Base-by-base conservation (phyloP, 2,888 invertebrate species). In the Acanthopleura granulata region DNA sequence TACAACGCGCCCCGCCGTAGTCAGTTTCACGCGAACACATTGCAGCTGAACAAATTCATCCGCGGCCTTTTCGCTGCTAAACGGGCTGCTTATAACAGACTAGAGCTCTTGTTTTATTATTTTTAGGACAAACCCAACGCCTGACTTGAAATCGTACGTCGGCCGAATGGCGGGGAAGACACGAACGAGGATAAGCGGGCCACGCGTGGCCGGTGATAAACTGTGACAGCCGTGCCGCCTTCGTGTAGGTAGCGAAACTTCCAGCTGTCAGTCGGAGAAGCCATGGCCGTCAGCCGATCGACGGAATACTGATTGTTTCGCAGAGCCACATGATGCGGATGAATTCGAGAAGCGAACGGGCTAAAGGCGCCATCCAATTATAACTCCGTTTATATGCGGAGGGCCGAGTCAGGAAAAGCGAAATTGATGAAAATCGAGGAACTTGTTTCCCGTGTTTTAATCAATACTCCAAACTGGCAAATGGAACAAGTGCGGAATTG, bases 381-480 rank as follows among this genome's bases (percentile, higher is more conserved):
- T 57, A 57, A 57, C 4, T 18, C n/a, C 22, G 57, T 57, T 57
- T 57, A 57, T 57, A 57, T 57, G 57, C 57, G 12, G 57, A n/a
- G 12, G n/a, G 57, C 22, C 57, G 22, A 57, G 22, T 22, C 22
- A 18, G 6, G n/a, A 22, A 22, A 57, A 22, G 22, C 57, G 57
- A 57, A 57, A 57, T 57, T 57, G 57, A 57, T 57, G n/a, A 22
- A 22, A 57, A 57, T 22, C 18, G 57, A 18, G 57, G 12, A 57
- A 57, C 57, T 57, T 18, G 57, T 57, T 57, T 22, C 22, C 57
- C 6, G 3, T 57, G 57, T 22, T 57, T 12, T 57, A 57, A 57
- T 57, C 57, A 57, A 57, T 57, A 57, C 57, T 57, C n/a, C n/a
- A 57, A 57, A 57, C 57, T 57, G 22, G 18, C n/a, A 57, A 57